phyloP scores from a whole-genome alignment of 2,888 invertebrate genomes.

The Chrysomela aeneicollis region DNA sequence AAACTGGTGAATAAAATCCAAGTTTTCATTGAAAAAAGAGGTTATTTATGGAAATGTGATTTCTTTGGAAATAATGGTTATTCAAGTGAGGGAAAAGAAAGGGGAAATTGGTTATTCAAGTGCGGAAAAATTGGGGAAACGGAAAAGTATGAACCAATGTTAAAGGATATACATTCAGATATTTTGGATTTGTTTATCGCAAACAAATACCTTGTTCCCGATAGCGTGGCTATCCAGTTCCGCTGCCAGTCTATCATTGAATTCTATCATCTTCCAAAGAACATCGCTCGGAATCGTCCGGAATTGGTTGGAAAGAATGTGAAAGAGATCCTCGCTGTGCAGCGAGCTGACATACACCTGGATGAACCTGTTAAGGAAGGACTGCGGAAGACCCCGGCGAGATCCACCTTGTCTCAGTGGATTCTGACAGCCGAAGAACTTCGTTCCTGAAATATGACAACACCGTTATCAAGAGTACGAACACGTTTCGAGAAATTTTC shows the following conservation, averaged over 20 bases:
- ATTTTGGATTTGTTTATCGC: no score
- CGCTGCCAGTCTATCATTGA: constrained; percentile 74
- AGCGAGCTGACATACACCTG: constrained; percentile 79
- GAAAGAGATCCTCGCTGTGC: constrained; percentile 70
- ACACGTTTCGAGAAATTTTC: not conserved
- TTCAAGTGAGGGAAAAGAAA: no score
- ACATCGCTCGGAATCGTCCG: constrained; percentile 68
- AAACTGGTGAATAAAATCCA: no score
- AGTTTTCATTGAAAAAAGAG: no score
- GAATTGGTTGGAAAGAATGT: constrained; percentile 74
- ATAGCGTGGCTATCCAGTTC: constrained; percentile 72
- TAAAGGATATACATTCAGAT: no score
- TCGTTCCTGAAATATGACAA: constrained; percentile 66
- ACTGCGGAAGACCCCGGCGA: constrained; percentile 92
- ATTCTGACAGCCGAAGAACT: constrained; percentile 98
- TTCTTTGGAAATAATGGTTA: no score
- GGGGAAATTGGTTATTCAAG: no score
- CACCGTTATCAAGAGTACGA: no score
- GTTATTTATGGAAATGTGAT: no score
- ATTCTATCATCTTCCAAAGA: constrained; percentile 76
- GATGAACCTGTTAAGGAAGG: constrained; percentile 96
- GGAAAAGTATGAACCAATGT: no score
- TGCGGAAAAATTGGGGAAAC: no score
- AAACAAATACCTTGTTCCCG: constrained; percentile 72
- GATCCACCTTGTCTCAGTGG: constrained; percentile 96